Evolutionary conservation across 2,113 vertebrate species (phyloP).

Genomic region (Manacus vitellinus): DNA sequence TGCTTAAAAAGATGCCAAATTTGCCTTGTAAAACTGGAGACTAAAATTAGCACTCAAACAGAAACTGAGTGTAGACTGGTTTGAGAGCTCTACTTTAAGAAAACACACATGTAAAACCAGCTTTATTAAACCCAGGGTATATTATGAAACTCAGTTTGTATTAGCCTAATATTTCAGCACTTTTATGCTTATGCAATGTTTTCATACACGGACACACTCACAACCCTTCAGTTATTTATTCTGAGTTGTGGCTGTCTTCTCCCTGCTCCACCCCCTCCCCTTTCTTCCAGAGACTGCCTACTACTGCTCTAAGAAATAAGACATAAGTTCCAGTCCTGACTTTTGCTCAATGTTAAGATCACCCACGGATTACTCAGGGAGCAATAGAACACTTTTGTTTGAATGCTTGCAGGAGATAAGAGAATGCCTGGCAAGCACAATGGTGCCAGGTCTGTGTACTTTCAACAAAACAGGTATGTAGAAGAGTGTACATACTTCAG

Average conservation of each 20-base stretch:
- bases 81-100: not conserved
- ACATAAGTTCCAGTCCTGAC: slow-evolving; percentile 11
- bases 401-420: slow-evolving; percentile 62
- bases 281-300: not conserved
- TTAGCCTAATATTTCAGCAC: not conserved
- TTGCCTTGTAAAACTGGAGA: not conserved
- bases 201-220: not conserved
- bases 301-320: not conserved
- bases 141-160: not conserved
- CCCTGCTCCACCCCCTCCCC: not conserved
- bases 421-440: slow-evolving; percentile 54
- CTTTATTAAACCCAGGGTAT: not conserved
- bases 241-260: not conserved
- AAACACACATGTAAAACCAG: not conserved
- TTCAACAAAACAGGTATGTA: slow-evolving; percentile 47
- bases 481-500: slow-evolving; percentile 30
- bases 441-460: slow-evolving; percentile 64
- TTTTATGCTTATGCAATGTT: not conserved
- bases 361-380: slow-evolving; percentile 23
- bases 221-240: not conserved
- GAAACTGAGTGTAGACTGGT: not conserved
- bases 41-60: not conserved
- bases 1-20: not conserved
- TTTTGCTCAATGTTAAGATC: slow-evolving; percentile 47
- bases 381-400: slow-evolving; percentile 59